Percentiles rank a stretch among this genome's conserved stretches.
Conservation (phyloP, 2,888 invertebrate species). For the Morpho deidamia region DNA sequence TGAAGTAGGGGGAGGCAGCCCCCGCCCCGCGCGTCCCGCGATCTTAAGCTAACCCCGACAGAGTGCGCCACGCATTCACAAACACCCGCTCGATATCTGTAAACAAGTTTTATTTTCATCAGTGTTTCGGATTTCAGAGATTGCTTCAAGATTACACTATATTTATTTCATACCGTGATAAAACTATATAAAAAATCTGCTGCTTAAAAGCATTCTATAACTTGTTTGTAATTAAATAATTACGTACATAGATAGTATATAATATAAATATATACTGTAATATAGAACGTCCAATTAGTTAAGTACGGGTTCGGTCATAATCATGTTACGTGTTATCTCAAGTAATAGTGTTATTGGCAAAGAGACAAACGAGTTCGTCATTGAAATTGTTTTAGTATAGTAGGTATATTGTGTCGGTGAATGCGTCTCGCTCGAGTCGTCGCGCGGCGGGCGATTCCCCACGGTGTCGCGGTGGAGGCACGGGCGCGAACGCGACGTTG, state of each 20-base stretch:
- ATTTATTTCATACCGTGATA: not conserved
- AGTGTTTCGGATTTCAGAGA: slow-evolving; percentile 45
- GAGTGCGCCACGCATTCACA: slow-evolving; percentile 66
- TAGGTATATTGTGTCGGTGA: slow-evolving; percentile 67
- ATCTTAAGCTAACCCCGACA: slow-evolving; percentile 47
- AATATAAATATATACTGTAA: slow-evolving; percentile 10
- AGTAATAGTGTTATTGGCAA: slow-evolving; percentile 8
- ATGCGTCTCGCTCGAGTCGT: slow-evolving; percentile 55
- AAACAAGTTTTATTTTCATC: slow-evolving; percentile 71
- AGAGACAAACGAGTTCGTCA: slow-evolving; percentile 11
- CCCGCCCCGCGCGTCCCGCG: slow-evolving; percentile 60
- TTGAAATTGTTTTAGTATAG: slow-evolving; percentile 36
- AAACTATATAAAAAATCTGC: not conserved
- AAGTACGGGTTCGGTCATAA: not conserved
- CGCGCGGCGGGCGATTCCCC: slow-evolving; percentile 44
- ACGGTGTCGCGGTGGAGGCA: slow-evolving; percentile 44
- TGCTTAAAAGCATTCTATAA: not conserved
- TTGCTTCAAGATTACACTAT: slow-evolving; percentile 2
- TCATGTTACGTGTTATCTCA: slow-evolving; percentile 3
- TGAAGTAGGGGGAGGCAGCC: slow-evolving; percentile 68
- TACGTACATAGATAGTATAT: slow-evolving; percentile 1
- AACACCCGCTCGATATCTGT: slow-evolving; percentile 75
- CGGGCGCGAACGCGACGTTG: slow-evolving; percentile 60
- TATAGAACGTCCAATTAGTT: not conserved
- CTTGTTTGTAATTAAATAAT: not conserved